phyloP scores from a whole-genome alignment of 2,113 vertebrate genomes.

The Phylloscopus trochilus region DNA sequence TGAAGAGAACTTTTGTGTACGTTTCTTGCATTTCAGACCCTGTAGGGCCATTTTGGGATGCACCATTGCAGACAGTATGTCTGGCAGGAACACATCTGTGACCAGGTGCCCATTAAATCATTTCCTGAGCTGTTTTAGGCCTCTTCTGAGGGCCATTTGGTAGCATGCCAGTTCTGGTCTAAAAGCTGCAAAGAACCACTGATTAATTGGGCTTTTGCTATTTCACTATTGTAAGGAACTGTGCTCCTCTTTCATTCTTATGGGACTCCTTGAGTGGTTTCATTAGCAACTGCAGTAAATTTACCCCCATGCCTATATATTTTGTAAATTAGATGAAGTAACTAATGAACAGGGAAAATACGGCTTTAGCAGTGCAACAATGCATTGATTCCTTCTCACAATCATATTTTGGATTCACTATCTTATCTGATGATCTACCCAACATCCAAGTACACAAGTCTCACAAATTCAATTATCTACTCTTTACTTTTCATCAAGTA shows the following conservation, averaged over 20 bases:
- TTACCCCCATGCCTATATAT: neutral
- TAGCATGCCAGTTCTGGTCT: slow-evolving; percentile 40
- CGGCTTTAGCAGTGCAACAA: neutral
- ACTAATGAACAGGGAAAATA: slow-evolving; percentile 20
- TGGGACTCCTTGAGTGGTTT: slow-evolving; percentile 14
- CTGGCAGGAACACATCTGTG: slow-evolving; percentile 60
- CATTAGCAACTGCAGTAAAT: slow-evolving; percentile 2
- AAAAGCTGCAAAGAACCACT: slow-evolving; percentile 52
- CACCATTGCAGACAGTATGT: slow-evolving; percentile 46
- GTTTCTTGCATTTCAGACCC: slow-evolving; percentile 12
- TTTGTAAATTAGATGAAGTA: slow-evolving; percentile 2
- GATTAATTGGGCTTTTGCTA: slow-evolving; percentile 51
- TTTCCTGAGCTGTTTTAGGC: slow-evolving; percentile 62
- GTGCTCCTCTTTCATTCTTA: slow-evolving; percentile 17
- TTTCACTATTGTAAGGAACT: neutral
- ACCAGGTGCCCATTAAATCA: slow-evolving; percentile 67
- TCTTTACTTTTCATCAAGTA: neutral
- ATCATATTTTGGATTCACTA: neutral
- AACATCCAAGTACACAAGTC: neutral
- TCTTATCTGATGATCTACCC: neutral
- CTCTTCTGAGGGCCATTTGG: slow-evolving; percentile 62
- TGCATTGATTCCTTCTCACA: neutral
- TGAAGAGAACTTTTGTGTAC: neutral
- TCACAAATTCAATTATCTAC: neutral
- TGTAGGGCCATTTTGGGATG: slow-evolving; percentile 50